Percentiles rank a stretch among this genome's conserved stretches.
phyloP scores from a whole-genome alignment of 2,888 invertebrate genomes.

The Rotaria magnacalcarata region DNA sequence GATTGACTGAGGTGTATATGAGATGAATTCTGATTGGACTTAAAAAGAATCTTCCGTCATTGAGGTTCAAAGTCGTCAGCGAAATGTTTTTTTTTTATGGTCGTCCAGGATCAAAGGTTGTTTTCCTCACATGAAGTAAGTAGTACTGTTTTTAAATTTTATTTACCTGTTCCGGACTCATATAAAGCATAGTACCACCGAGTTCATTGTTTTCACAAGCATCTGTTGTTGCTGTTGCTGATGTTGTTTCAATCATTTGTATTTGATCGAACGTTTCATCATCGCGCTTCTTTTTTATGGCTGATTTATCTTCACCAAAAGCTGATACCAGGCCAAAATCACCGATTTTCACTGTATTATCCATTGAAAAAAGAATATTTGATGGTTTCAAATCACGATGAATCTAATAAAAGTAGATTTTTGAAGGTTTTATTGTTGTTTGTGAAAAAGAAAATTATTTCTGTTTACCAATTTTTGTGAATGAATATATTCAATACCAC shows the following conservation, averaged over 20 bases:
- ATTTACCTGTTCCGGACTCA: slow-evolving; percentile 86
- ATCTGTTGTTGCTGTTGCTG: slow-evolving; percentile 3
- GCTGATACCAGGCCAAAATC: slow-evolving; percentile 88
- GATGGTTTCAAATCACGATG: slow-evolving; percentile 92
- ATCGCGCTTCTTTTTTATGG: slow-evolving; percentile 47
- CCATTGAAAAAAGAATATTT: slow-evolving; percentile 84
- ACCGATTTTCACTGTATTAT: slow-evolving; percentile 86
- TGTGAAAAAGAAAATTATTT: neutral
- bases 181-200: slow-evolving; percentile 83
- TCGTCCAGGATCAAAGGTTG: no score
- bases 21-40: no score
- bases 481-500: slow-evolving; percentile 35
- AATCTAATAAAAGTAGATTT: slow-evolving; percentile 72
- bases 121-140: no score
- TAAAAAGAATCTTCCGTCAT: no score
- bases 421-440: no score
- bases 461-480: neutral
- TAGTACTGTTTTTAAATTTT: neutral
- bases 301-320: slow-evolving; percentile 66
- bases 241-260: neutral
- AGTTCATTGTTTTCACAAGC: slow-evolving; percentile 50
- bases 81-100: no score
- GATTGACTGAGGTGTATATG: no score
- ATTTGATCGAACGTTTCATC: slow-evolving; percentile 35
- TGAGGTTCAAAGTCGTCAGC: no score